phyloP scores from a whole-genome alignment of 2,888 invertebrate species.

The Mesodorylaimus sp. region DNA sequence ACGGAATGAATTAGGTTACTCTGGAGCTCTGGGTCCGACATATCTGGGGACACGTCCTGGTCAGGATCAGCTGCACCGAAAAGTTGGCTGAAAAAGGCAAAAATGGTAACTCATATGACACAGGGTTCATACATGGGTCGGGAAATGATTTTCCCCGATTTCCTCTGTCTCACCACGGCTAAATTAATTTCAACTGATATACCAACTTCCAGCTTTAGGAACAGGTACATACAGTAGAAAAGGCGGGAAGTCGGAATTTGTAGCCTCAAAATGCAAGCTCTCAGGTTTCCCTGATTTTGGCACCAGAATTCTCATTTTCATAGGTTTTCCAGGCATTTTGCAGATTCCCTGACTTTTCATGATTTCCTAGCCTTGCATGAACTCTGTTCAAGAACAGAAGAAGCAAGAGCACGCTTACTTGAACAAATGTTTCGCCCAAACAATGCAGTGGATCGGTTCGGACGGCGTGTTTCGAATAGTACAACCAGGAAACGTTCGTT shows the following conservation, averaged over 20 bases:
- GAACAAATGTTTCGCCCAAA: conserved; percentile 97
- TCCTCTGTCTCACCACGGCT: too few relatives aligned
- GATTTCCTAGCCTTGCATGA: too few relatives aligned
- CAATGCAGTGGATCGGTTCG: conserved; percentile 95
- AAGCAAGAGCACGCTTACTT: conserved; percentile 49
- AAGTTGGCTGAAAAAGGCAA: conserved; percentile 50
- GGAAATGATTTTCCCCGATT: too few relatives aligned
- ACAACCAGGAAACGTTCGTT: conserved; percentile 87
- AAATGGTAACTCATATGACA: conserved; percentile 4
- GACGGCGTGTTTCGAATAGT: conserved; percentile 98
- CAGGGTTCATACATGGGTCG: too few relatives aligned
- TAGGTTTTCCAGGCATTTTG: neutral
- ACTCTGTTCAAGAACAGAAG: too few relatives aligned
- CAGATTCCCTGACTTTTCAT: neutral
- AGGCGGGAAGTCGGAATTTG: too few relatives aligned
- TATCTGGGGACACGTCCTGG: conserved; percentile 91
- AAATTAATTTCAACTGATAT: too few relatives aligned
- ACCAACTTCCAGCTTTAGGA: too few relatives aligned
- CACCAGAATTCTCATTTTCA: neutral
- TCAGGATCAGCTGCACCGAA: conserved; percentile 93
- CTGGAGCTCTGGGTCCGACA: conserved; percentile 62
- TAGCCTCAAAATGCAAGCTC: too few relatives aligned
- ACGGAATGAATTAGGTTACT: conserved; percentile 34
- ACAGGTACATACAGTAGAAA: too few relatives aligned
- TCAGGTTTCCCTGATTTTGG: too few relatives aligned